Evolutionary conservation across 2,113 vertebrate genomes (phyloP).

Genomic region (Psophia crepitans): DNA sequence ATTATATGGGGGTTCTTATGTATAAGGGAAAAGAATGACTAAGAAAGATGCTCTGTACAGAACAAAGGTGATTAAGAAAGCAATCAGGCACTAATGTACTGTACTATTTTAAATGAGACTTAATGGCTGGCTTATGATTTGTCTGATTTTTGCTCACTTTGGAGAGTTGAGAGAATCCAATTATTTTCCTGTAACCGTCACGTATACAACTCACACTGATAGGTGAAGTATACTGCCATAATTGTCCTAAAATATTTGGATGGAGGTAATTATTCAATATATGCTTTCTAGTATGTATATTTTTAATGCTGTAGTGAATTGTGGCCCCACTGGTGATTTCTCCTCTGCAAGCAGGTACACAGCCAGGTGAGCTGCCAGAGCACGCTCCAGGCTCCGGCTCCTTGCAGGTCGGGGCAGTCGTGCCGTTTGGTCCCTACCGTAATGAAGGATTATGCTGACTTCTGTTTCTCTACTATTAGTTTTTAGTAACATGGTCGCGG

Average conservation of each 20-base stretch:
- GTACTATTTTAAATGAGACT: not conserved
- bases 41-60: conserved; percentile 15
- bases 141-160: not conserved
- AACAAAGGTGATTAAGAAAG: conserved; percentile 51
- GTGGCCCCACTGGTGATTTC: not conserved
- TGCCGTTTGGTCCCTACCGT: rapidly evolving
- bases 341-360: not conserved
- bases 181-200: not conserved
- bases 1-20: conserved; percentile 14
- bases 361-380: not conserved
- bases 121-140: not conserved
- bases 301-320: not conserved
- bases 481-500: not conserved
- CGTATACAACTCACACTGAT: not conserved
- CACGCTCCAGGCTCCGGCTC: rapidly evolving
- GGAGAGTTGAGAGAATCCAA: not conserved
- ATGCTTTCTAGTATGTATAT: not conserved
- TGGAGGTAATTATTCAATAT: not conserved
- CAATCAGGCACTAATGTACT: not conserved
- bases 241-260: not conserved
- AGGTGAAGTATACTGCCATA: not conserved
- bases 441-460: not conserved
- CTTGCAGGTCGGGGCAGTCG: not conserved
- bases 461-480: not conserved
- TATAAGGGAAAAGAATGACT: conserved; percentile 23